phyloP scores from a whole-genome alignment of 2,797 vertebrate species.

The Rhynchotus rufescens region DNA sequence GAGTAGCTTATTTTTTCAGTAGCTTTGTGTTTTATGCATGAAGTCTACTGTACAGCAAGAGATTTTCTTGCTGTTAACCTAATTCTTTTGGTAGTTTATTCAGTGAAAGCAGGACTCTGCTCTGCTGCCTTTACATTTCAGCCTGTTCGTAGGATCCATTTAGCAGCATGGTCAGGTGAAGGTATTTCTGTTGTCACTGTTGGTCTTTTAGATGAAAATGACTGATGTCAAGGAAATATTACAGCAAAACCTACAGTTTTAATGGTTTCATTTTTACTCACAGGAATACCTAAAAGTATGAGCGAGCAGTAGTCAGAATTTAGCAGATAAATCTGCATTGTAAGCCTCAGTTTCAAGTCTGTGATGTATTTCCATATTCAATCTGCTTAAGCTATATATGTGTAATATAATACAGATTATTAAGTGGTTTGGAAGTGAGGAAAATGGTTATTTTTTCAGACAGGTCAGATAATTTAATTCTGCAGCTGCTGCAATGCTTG shows the following conservation, averaged over 20 bases:
- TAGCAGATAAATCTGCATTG: not conserved
- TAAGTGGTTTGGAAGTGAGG: not conserved
- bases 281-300: not conserved
- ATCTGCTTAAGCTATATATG: not conserved
- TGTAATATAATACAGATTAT: not conserved
- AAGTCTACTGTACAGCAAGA: not conserved
- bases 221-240: not conserved
- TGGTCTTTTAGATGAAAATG: not conserved
- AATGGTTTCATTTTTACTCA: not conserved
- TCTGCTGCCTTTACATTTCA: not conserved
- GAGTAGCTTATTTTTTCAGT: not conserved
- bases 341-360: not conserved
- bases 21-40: not conserved
- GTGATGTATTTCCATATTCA: not conserved
- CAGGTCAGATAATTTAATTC: not conserved
- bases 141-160: not conserved
- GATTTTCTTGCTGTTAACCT: not conserved
- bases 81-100: not conserved
- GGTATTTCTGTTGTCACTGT: not conserved
- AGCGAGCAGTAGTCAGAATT: not conserved
- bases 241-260: not conserved
- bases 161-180: not conserved
- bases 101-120: not conserved
- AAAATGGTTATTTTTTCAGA: not conserved
- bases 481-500: not conserved